These are phyloP conservation scores for Umimayanthus chanpuru DNA, from an alignment of 92 coral and sea anemone species.

Conservation along the genomic window DNA sequence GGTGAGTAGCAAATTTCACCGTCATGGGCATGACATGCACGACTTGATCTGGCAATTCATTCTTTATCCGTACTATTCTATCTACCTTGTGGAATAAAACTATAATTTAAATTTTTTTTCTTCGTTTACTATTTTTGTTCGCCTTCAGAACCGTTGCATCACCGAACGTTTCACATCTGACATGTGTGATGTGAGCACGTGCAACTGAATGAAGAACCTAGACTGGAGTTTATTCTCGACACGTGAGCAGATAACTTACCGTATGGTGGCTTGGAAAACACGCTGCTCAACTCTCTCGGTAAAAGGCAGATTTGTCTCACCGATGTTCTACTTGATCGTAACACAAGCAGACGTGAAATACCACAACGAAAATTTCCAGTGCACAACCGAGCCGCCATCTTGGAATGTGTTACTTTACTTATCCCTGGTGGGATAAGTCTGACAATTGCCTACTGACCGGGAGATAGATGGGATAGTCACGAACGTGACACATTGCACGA, in stretches of 20 bases:
- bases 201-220: not conserved
- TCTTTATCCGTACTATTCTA: no score
- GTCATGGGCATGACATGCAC: no score
- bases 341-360: conserved; percentile 22
- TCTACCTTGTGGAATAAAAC: no score
- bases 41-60: no score
- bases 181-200: not conserved
- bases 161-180: no score
- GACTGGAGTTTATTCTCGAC: not conserved
- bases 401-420: not conserved
- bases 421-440: not conserved
- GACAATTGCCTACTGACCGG: not conserved
- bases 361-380: conserved; percentile 15
- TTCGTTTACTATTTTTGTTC: no score
- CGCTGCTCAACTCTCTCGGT: not conserved
- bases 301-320: not conserved
- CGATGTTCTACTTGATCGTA: conserved; percentile 22
- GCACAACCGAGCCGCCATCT: conserved; percentile 40
- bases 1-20: no score
- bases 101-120: no score
- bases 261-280: not conserved
- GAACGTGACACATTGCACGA: conserved; percentile 37
- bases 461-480: not conserved
- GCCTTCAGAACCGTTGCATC: no score
- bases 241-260: conserved; percentile 1